These are phyloP conservation scores for Drosophila aldrichi DNA, from an alignment of 2,888 invertebrate genomes.

Conservation along the genomic window DNA sequence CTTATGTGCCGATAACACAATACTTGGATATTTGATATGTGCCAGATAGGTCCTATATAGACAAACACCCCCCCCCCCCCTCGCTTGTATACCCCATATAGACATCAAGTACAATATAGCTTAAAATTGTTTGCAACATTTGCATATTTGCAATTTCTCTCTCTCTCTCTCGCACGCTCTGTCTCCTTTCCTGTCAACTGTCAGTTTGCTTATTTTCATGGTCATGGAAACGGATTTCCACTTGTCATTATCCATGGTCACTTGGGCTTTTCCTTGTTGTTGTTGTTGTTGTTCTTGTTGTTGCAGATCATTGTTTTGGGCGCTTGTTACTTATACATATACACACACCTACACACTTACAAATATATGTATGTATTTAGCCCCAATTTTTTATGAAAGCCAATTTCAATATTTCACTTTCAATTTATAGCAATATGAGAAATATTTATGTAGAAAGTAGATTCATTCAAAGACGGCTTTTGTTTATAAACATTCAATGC, in stretches of 20 bases:
- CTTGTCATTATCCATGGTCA: slow-evolving; percentile 19
- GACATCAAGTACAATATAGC: background rate
- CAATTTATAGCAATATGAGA: background rate
- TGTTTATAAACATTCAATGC: slow-evolving; percentile 1
- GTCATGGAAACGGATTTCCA: slow-evolving; percentile 20
- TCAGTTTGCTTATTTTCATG: slow-evolving; percentile 11
- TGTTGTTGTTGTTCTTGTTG: background rate
- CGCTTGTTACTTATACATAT: background rate
- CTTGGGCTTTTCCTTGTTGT: background rate
- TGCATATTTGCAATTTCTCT: slow-evolving; percentile 17
- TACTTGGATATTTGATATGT: slow-evolving; percentile 12
- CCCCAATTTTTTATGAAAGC: background rate
- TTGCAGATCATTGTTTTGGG: slow-evolving; percentile 4
- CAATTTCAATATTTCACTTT: slow-evolving; percentile 13
- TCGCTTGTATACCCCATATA: background rate
- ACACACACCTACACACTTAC: no score
- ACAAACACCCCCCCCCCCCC: background rate
- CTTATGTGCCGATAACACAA: slow-evolving; percentile 40
- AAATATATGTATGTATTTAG: background rate
- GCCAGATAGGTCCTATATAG: background rate
- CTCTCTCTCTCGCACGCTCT: background rate
- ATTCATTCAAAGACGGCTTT: background rate
- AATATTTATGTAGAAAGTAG: slow-evolving; percentile 11
- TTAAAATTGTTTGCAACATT: slow-evolving; percentile 7
- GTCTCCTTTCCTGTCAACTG: background rate